phyloP scores from a whole-genome alignment of 2,888 invertebrate species.

The Epirrita christyi region DNA sequence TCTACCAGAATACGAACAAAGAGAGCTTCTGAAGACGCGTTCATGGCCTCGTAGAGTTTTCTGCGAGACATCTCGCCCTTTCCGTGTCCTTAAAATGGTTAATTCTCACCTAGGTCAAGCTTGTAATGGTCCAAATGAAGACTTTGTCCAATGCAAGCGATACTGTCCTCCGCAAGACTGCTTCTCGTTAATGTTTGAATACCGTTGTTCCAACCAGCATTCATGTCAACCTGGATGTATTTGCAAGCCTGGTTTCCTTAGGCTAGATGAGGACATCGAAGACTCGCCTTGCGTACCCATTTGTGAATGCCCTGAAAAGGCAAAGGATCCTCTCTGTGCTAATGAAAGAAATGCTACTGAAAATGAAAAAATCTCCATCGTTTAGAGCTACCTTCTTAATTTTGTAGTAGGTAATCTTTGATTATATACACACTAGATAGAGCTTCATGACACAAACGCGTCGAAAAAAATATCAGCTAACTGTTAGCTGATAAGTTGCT shows the following conservation, averaged over 20 bases:
- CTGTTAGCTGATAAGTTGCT: too few relatives aligned
- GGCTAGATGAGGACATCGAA: conserved; percentile 24
- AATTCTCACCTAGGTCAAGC: neutral
- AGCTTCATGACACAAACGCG: too few relatives aligned
- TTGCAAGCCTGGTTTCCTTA: conserved; percentile 47
- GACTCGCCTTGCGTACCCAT: conserved; percentile 42
- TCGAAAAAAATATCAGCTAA: too few relatives aligned
- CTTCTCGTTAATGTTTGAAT: neutral
- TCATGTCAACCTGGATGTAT: conserved; percentile 42
- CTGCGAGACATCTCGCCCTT: too few relatives aligned
- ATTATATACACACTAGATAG: too few relatives aligned
- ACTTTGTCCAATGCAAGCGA: neutral
- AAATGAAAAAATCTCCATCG: neutral
- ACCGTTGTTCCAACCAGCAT: neutral
- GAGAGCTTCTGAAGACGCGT: too few relatives aligned
- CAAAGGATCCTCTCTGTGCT: neutral
- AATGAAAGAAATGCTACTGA: conserved; percentile 1
- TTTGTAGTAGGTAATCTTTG: too few relatives aligned
- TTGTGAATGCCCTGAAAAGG: conserved; percentile 39
- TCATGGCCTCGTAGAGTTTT: too few relatives aligned
- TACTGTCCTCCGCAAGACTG: neutral
- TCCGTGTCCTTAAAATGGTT: neutral
- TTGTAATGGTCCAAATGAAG: conserved; percentile 26
- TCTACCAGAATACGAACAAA: too few relatives aligned
- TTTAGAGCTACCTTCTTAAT: neutral